These are phyloP conservation scores for Xylocampa areola DNA, from an alignment of 2,888 invertebrate genomes.

Conservation along the genomic window DNA sequence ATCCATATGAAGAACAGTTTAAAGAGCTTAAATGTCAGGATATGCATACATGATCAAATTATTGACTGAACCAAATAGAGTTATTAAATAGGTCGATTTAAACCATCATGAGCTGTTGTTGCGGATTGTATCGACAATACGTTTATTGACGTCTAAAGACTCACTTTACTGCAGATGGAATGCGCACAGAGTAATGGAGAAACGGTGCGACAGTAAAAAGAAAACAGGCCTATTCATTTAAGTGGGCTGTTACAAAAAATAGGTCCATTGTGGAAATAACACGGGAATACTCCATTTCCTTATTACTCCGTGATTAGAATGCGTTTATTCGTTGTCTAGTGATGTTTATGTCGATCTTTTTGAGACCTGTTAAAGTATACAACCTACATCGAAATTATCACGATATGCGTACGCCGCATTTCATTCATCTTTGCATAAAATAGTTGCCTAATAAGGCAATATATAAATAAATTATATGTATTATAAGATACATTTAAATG, in stretches of 20 bases:
- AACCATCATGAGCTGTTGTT: background rate
- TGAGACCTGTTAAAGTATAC: background rate
- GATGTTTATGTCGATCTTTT: conserved; percentile 12
- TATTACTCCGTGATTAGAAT: background rate
- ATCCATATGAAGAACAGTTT: conserved; percentile 3
- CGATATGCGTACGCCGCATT: background rate
- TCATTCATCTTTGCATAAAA: conserved; percentile 11
- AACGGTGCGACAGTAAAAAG: background rate
- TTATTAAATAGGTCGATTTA: background rate
- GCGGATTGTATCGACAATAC: conserved; percentile 17
- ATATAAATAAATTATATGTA: background rate
- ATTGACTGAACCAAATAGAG: conserved; percentile 19
- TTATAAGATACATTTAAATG: background rate
- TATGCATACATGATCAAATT: conserved; percentile 12
- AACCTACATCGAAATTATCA: background rate
- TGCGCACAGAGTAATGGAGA: conserved; percentile 12
- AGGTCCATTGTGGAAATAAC: too few species aligned
- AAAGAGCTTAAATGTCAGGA: background rate
- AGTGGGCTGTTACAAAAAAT: too few species aligned
- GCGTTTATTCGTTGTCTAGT: conserved; percentile 3
- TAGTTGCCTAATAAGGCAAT: background rate
- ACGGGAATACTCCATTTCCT: background rate
- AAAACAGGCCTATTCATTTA: too few species aligned
- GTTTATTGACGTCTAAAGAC: conserved; percentile 7
- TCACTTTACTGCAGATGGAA: conserved; percentile 2